Evolutionary conservation across 2,113 vertebrate species (phyloP).

Genomic region (Spermophilus dauricus): DNA sequence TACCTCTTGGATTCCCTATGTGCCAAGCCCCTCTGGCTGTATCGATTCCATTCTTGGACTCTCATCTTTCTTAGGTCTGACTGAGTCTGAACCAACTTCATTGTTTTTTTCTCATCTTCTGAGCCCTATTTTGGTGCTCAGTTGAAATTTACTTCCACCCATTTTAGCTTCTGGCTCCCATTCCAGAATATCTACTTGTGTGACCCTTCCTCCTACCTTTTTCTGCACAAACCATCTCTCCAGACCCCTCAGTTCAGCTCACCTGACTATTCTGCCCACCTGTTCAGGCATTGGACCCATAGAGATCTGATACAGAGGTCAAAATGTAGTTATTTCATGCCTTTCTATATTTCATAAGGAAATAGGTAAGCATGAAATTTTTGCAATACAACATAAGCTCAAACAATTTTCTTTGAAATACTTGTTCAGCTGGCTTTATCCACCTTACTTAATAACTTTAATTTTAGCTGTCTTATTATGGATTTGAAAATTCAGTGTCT

Average conservation of each 20-base stretch:
- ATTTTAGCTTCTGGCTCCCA: not conserved
- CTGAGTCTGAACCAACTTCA: not conserved
- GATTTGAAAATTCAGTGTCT: not conserved
- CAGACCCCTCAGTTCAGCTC: not conserved
- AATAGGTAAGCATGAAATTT: not conserved
- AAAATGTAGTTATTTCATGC: not conserved
- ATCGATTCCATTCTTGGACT: fast-evolving
- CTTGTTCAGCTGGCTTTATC: not conserved
- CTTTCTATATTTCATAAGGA: not conserved
- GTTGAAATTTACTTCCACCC: fast-evolving
- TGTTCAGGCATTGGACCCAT: not conserved
- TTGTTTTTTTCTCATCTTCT: not conserved
- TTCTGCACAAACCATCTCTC: not conserved
- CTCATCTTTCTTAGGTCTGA: not conserved
- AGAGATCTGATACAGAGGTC: not conserved
- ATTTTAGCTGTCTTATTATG: not conserved
- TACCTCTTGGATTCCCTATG: not conserved
- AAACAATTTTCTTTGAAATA: not conserved
- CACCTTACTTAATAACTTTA: not conserved
- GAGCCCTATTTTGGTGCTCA: not conserved
- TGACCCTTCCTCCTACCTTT: not conserved
- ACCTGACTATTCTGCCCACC: not conserved
- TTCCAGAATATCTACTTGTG: not conserved
- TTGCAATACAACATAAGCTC: not conserved
- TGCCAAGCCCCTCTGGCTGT: not conserved